Percentiles rank a stretch among this genome's conserved stretches.
Conservation (phyloP, 1,140 invertebrate species). For the Trichonephila clavipes region DNA sequence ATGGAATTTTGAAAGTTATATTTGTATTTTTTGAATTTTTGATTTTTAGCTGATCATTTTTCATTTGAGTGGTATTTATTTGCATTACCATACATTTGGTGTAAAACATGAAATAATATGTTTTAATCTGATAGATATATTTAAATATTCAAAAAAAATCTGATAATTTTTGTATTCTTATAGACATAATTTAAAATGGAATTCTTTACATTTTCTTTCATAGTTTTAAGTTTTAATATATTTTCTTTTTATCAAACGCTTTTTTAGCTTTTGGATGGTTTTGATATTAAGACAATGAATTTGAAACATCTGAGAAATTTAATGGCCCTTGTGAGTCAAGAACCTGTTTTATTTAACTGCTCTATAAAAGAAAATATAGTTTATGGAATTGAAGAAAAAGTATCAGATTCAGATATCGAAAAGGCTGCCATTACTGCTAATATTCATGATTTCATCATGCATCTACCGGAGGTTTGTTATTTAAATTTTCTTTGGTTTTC, state of each 20-base stretch:
- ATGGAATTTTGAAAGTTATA: too few relatives aligned
- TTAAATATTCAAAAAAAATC: too few relatives aligned
- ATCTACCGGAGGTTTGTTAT: constrained; percentile 82
- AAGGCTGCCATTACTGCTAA: constrained; percentile 81
- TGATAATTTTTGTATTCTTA: too few relatives aligned
- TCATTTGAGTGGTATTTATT: too few relatives aligned
- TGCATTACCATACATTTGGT: too few relatives aligned
- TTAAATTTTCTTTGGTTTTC: background rate
- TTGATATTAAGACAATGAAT: constrained; percentile 82
- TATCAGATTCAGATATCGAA: constrained; percentile 80
- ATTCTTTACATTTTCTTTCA: background rate
- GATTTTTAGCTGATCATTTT: too few relatives aligned
- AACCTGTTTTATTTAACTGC: constrained; percentile 92
- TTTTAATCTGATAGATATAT: too few relatives aligned
- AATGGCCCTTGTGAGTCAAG: constrained; percentile 88
- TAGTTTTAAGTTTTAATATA: background rate
- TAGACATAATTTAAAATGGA: too few relatives aligned
- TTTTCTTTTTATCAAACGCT: background rate
- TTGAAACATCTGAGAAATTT: constrained; percentile 83
- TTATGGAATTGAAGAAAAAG: constrained; percentile 85
- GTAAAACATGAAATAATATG: too few relatives aligned
- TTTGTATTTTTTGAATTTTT: too few relatives aligned
- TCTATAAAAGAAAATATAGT: constrained; percentile 94
- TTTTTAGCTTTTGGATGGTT: constrained; percentile 80
- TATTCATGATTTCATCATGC: constrained; percentile 82